These are phyloP conservation scores for Drosophila triauraria DNA, from an alignment of 1,140 invertebrate species.

Conservation along the genomic window DNA sequence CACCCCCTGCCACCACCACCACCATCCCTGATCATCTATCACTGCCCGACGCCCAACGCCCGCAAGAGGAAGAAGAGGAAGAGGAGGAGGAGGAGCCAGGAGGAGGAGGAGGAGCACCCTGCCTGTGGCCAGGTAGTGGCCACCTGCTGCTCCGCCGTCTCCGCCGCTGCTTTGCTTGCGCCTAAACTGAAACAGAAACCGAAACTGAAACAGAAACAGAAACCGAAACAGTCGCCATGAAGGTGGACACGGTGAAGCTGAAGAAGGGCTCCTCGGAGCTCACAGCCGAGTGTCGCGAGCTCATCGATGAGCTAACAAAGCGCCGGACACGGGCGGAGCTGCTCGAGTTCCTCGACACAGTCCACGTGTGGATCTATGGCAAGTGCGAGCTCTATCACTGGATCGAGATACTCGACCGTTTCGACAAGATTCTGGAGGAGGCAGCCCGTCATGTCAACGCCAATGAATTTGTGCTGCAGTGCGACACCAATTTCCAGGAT, in stretches of 20 bases:
- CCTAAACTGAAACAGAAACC: neutral
- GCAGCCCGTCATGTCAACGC: slow-evolving; percentile 88
- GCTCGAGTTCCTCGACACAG: slow-evolving; percentile 89
- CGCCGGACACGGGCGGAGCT: slow-evolving; percentile 90
- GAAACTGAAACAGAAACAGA: neutral
- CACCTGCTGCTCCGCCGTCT: slow-evolving; percentile 35
- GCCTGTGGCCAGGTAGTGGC: slow-evolving; percentile 33
- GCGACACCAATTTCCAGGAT: slow-evolving; percentile 89
- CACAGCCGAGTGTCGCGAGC: slow-evolving; percentile 92
- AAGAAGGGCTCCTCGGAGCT: slow-evolving; percentile 96
- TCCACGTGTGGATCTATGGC: slow-evolving; percentile 95
- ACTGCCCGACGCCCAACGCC: slow-evolving; percentile 1
- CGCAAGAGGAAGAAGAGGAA: neutral
- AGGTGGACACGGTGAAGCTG: slow-evolving; percentile 93
- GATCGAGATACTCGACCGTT: slow-evolving; percentile 94
- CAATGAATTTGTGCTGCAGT: slow-evolving; percentile 92
- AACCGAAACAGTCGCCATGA: slow-evolving; percentile 87
- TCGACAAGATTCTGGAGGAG: slow-evolving; percentile 92
- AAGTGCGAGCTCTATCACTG: slow-evolving; percentile 97
- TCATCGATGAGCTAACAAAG: slow-evolving; percentile 92
- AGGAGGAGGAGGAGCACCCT: slow-evolving; percentile 27
- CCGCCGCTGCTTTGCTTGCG: slow-evolving; percentile 3
- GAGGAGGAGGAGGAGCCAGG: slow-evolving; percentile 7
- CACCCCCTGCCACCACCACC: neutral
- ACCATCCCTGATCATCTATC: neutral